Evolutionary conservation across 1,140 invertebrate genomes (phyloP), one percentile per base, ranked within the genome.

Genomic region (Calliphora vicina): DNA sequence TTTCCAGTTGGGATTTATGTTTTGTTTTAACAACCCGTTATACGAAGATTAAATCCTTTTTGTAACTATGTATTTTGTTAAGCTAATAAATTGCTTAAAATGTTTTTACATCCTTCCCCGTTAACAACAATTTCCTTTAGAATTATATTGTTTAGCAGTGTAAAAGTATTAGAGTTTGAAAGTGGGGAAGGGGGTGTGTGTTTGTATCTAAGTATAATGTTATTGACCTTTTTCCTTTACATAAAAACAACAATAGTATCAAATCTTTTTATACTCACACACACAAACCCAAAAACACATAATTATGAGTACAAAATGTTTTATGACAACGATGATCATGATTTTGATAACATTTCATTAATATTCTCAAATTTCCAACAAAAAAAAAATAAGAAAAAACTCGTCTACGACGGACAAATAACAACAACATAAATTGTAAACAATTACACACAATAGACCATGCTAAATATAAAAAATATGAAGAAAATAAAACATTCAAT

Each of bases 291-390:
- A 17, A 17, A 50, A 50, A 50, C 12, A 50, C 12, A n/a, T 50
- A 50, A 50, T 50, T 13, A 50, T 50, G 45, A 50, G 35, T 35
- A 35, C 35, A 35, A 50, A 50, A 50, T 50, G 17, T 50, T 50
- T 50, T 50, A 35, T 6, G n/a, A 12, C 20, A 67, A n/a, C 5
- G 20, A 23, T 67, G 61, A 67, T 67, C 6, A 67, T 67, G 23
- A 67, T 57, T 57, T 57, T 67, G 61, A 23, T 67, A 25, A 67
- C 61, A 67, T 67, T 67, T 67, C 20, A 67, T 67, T 67, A 67
- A 67, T 67, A 67, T 67, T 67, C 61, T 67, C 20, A 67, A 67
- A 67, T 67, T 20, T n/a, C n/a, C 9, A 20, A 10, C 20, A 25
- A 25, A 67, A 5, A 57, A 57, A 57, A 15, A n/a, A n/a, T n/a